Conservation (phyloP, 64 coral and sea anemone genomes). For the Trachythela sp. region DNA sequence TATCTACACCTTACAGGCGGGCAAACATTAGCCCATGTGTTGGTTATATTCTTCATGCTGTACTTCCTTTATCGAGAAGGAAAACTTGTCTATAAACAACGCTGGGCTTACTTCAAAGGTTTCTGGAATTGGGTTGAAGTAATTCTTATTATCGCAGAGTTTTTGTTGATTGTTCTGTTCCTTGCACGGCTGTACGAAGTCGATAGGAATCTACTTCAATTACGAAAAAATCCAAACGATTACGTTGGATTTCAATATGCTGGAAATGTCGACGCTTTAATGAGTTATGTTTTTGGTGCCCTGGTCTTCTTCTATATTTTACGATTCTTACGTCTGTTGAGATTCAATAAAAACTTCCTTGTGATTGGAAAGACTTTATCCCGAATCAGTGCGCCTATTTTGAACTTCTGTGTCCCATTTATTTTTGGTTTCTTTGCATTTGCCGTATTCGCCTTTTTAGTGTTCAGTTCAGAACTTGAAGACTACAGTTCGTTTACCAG, state of each 20-base stretch:
- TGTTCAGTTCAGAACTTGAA: constrained; percentile 41
- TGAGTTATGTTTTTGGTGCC: constrained; percentile 60
- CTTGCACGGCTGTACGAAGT: constrained; percentile 65
- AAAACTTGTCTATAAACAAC: constrained; percentile 64
- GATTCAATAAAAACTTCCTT: no score
- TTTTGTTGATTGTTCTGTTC: constrained; percentile 60
- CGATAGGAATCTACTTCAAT: constrained; percentile 50
- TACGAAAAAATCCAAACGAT: constrained; percentile 77
- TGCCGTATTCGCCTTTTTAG: constrained; percentile 38
- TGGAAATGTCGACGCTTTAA: constrained; percentile 49
- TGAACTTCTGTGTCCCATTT: constrained; percentile 55
- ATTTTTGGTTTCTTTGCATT: constrained; percentile 51
- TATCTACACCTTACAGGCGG: no score
- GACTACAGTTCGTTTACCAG: constrained; percentile 46
- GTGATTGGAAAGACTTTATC: constrained; percentile 63
- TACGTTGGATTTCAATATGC: constrained; percentile 95
- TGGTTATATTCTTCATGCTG: constrained; percentile 54
- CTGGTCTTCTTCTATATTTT: constrained; percentile 75
- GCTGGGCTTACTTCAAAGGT: no score
- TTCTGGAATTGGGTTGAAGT: constrained; percentile 98
- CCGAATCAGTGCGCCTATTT: constrained; percentile 56
- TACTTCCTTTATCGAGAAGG: constrained; percentile 91
- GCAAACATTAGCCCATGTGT: constrained; percentile 46
- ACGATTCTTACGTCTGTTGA: constrained; percentile 66
- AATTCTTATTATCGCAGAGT: constrained; percentile 56